Evolutionary conservation across 2,888 invertebrate species (phyloP), one percentile per base, ranked within the genome.

Genomic region (Leptinotarsa juncta): DNA sequence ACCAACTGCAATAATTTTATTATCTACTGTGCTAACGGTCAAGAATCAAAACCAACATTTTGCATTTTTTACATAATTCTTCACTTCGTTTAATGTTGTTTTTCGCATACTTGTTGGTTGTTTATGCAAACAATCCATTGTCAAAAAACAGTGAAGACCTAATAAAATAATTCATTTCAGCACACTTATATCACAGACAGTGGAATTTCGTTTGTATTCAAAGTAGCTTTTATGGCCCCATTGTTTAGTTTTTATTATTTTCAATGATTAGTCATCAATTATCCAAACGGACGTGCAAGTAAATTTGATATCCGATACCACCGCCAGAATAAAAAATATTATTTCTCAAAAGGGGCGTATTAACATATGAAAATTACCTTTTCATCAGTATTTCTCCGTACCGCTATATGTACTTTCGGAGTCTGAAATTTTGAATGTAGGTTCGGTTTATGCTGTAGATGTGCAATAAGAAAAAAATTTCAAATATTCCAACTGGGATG

Each of bases 131-230:
- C 15, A 20, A 23, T 15, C 23, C 57, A 57, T 57, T 23, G 57
- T 57, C 53, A 10, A 53, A 7, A 42, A 42, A 3, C 42, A 42
- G 42, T 51, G 51, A 16, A 51, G 51, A 51, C 51, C 51, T 51
- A 14, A 51, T n/a, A 16, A 57, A 20, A 57, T 23, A 23, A 23
- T 57, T 57, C 3, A 57, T 20, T 57, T 57, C 23, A 23, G 57
- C 23, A 57, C 18, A 57, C 57, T 57, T 57, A 57, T 14, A 57
- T 57, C 57, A 57, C 23, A 23, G 20, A 20, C 55, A 20, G 20
- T 20, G 12, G 55, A 57, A 20, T 57, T 57, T 23, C 57, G 57
- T 57, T 57, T 57, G 18, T 57, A 57, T 57, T 57, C 57, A 23
- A 57, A 15, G 14, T 20, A 57, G 57, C 23, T 12, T 16, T 5